Base-by-base conservation (phyloP, 2,888 invertebrate genomes). In the Coelopa pilipes region DNA sequence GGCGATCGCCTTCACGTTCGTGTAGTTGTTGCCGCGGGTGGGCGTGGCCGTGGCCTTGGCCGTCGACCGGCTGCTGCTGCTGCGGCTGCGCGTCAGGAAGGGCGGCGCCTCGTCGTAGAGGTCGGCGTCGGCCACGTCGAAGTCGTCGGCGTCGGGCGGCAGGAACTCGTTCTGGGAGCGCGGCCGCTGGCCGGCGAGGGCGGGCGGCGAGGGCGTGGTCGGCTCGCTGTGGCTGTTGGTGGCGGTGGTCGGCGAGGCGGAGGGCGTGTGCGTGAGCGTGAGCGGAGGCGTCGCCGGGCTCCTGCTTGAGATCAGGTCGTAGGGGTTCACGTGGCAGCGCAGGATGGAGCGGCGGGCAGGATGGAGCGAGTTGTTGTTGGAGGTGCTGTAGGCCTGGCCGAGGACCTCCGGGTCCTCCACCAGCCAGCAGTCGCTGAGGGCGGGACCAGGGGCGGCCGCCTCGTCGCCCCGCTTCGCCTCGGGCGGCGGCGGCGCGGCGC, bases 311-410 rank as follows among this genome's bases (percentile, higher is more conserved):
- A 95, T 92, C 83, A 95, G 89, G 78, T 94, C 93, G 84, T 95
- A 95, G 3, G 95, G 94, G 87, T 95, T 95, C 57, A 95, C 93
- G 85, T 93, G 92, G 88, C 95, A 95, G 80, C 94, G 93, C 59
- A 95, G 88, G 78, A 95, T 95, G 19, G 95, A 95, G 78, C 91
- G 92, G 62, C 92, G 85, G 15, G 88, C 85, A 70, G 82, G 78
- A 11, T 82, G 10, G 15, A 71, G 50, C 67, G 75, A 34, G 11
- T 73, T 65, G 10, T 67, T 15, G 21, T 67, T 72, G 49, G 69
- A 79, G 62, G 2, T 34, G 21, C 69, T 72, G 49, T 70, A 79
- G 62, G 50, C 79, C 76, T 77, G 80, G 50, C 68, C 77, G 69
- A 79, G 75, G 5, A 80, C 76, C 11, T 81, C 82, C 65, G 78